A percentile compares a stretch with the other conserved stretches of the same genome.
phyloP scores from a whole-genome alignment of 2,797 vertebrate genomes.

The Tapera naevia region DNA sequence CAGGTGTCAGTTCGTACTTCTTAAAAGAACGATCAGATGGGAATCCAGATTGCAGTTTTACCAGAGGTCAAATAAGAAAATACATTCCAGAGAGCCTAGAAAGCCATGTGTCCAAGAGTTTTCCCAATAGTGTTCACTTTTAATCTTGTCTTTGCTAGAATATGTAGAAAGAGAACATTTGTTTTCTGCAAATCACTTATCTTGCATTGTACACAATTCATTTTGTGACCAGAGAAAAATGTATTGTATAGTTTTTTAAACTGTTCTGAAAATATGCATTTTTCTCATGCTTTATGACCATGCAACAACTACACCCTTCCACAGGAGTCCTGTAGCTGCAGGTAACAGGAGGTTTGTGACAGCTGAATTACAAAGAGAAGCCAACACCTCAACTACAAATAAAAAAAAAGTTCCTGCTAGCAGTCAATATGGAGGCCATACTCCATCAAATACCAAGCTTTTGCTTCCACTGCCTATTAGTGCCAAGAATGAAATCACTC shows the following conservation, averaged over 20 bases:
- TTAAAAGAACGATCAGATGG: slow-evolving; percentile 33
- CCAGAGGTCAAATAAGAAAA: slow-evolving; percentile 23
- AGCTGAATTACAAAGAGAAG: neutral
- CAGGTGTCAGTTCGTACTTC: slow-evolving; percentile 21
- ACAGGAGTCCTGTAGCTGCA: neutral
- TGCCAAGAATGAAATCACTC: slow-evolving; percentile 83
- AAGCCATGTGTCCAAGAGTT: neutral
- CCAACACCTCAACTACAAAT: neutral
- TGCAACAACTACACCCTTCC: neutral
- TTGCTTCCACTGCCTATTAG: slow-evolving; percentile 13
- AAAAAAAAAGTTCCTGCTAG: neutral
- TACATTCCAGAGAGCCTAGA: neutral
- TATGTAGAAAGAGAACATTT: neutral
- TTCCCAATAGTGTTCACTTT: neutral
- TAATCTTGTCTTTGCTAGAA: neutral
- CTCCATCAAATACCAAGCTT: slow-evolving; percentile 55
- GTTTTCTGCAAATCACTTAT: neutral
- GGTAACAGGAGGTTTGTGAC: neutral
- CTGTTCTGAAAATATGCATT: neutral
- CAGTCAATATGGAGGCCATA: slow-evolving; percentile 63
- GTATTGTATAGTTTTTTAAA: neutral
- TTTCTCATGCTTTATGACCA: neutral
- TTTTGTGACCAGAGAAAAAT: neutral
- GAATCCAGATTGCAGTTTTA: slow-evolving; percentile 31
- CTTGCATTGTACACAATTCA: neutral